phyloP scores from a whole-genome alignment of 2,797 vertebrate species.

The Centropyge bicolor region DNA sequence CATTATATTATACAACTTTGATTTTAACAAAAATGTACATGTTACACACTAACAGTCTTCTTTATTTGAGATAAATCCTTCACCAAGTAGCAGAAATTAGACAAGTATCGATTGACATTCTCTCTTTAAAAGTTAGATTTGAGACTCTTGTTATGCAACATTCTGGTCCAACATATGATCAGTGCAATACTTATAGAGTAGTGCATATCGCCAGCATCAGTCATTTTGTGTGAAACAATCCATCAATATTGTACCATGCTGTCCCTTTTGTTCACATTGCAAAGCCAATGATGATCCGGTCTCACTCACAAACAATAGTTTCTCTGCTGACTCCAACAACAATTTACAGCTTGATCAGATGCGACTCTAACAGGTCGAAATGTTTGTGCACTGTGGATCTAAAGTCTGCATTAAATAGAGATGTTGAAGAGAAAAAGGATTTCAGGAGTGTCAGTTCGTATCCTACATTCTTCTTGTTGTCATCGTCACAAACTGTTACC shows the following conservation, averaged over 20 bases:
- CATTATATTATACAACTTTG: conserved; percentile 40
- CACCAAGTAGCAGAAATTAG: conserved; percentile 41
- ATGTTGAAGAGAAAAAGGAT: conserved; percentile 2
- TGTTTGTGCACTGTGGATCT: conserved; percentile 8
- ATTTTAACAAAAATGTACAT: conserved; percentile 55
- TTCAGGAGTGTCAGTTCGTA: conserved; percentile 25
- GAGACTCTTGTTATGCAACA: conserved; percentile 11
- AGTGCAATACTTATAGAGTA: conserved; percentile 2
- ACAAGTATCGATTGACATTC: conserved; percentile 22
- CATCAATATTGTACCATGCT: neutral
- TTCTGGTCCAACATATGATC: conserved; percentile 19
- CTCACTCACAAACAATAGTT: neutral
- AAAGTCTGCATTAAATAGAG: neutral
- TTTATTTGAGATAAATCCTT: conserved; percentile 47
- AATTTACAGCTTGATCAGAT: neutral
- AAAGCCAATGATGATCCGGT: conserved; percentile 6
- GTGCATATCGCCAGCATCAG: neutral
- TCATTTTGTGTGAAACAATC: conserved; percentile 23
- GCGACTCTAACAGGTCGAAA: conserved; percentile 1
- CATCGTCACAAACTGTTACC: conserved; percentile 1
- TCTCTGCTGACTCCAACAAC: neutral
- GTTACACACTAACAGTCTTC: conserved; percentile 37
- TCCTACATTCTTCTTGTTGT: conserved; percentile 12
- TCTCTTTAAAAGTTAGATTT: conserved; percentile 36
- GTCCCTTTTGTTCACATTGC: conserved; percentile 25